phyloP scores from a whole-genome alignment of 2,888 invertebrate genomes.

The Mesopsocus fuscifrons region DNA sequence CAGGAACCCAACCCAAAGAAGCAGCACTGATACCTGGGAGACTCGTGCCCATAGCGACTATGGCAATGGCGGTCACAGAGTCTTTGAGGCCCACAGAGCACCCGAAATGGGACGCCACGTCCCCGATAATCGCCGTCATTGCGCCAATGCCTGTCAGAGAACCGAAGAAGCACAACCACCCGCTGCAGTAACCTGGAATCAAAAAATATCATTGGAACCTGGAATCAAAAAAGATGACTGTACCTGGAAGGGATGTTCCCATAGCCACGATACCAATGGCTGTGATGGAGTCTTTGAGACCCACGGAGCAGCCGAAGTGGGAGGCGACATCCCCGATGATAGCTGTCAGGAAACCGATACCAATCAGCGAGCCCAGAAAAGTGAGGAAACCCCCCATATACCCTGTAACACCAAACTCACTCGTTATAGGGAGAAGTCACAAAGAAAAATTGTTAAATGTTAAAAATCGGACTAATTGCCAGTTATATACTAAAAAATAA shows the following conservation, averaged over 20 bases:
- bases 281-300: slow-evolving; percentile 90
- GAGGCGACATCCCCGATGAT: slow-evolving; percentile 94
- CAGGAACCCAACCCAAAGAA: too few relatives aligned
- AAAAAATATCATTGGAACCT: neutral
- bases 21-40: slow-evolving; percentile 88
- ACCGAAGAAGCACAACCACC: slow-evolving; percentile 88
- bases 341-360: slow-evolving; percentile 89
- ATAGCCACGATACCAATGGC: slow-evolving; percentile 95
- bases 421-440: too few relatives aligned
- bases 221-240: slow-evolving; percentile 17
- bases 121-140: slow-evolving; percentile 91
- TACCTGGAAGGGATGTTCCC: slow-evolving; percentile 96
- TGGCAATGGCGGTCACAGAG: slow-evolving; percentile 89
- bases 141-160: slow-evolving; percentile 85
- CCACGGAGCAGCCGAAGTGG: slow-evolving; percentile 93
- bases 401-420: neutral
- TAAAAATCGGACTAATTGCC: too few relatives aligned
- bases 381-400: slow-evolving; percentile 63
- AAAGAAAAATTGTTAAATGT: too few relatives aligned
- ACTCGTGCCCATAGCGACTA: slow-evolving; percentile 95
- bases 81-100: slow-evolving; percentile 93
- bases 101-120: slow-evolving; percentile 92
- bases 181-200: slow-evolving; percentile 36
- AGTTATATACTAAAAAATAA: too few relatives aligned
- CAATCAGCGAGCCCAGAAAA: slow-evolving; percentile 78